Base-by-base conservation (phyloP, 2,113 vertebrate species). In the Seriola quinqueradiata region DNA sequence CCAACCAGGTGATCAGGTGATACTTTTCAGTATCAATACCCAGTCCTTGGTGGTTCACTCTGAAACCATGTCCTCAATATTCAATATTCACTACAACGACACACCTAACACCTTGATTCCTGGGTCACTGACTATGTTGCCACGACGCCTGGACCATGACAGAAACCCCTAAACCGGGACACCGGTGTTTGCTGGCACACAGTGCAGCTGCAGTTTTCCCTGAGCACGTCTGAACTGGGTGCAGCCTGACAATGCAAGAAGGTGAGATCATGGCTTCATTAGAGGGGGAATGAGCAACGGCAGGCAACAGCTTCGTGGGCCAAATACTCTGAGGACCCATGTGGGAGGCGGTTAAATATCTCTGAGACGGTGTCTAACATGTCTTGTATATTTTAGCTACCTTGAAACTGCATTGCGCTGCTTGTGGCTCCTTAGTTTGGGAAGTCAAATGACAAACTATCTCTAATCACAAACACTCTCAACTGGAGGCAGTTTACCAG, bases 171-270 rank as follows among this genome's bases (percentile, higher is more conserved):
- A 48, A 59, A 76, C n/a, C 38, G 60, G 77, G 70, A 73, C 73
- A 46, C 74, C 65, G 28, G 71, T 70, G 58, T 77, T 75, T 21
- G 50, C 82, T 77, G 63, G 73, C 68, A 75, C 88, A 92, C 90
- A 88, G 92, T 92, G 86, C 83, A 92, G 90, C 91, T 87, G 91
- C 88, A 87, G 90, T 91, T 94, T 91, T 95, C 94, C 95, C 95
- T 95, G 95, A 96, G 95, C 94, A 90, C 92, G 84, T 92, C 88
- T 89, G 85, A 89, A 93, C 92, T 89, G 90, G 92, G 91, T 46
- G 76, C 89, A 90, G 87, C 83, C 77, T 72, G 61, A 87, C 16
- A 57, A 84, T 74, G 86, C 38, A 9, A 79, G 63, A 78, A 65
- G 44, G 67, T 86, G 78, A 85, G 70, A 76, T 79, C 93, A 95